Evolutionary conservation across 2,888 invertebrate species (phyloP).

Genomic region (Odontothrips loti): DNA sequence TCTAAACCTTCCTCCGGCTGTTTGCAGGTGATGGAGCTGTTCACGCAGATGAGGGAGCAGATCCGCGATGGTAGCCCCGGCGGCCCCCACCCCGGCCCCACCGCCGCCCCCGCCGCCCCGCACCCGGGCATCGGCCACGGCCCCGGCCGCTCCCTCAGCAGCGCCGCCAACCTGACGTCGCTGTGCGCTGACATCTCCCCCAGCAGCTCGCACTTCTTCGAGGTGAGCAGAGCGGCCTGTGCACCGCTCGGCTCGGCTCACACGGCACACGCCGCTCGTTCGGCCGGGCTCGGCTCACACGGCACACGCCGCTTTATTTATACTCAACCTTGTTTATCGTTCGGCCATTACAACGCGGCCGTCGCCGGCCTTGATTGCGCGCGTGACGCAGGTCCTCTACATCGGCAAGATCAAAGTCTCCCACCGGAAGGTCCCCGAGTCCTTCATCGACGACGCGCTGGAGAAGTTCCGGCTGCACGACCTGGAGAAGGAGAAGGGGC

Average conservation of each 20-base stretch:
- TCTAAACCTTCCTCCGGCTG: too few species aligned
- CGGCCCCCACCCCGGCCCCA: constrained; percentile 38
- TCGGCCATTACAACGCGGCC: neutral
- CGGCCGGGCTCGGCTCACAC: neutral
- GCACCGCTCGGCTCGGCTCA: neutral
- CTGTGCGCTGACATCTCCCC: constrained; percentile 75
- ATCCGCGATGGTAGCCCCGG: constrained; percentile 35
- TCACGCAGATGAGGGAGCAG: constrained; percentile 67
- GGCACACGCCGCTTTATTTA: too few species aligned
- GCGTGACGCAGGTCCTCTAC: constrained; percentile 66
- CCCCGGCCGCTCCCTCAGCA: constrained; percentile 48
- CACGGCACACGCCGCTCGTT: neutral
- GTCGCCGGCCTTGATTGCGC: constrained; percentile 12
- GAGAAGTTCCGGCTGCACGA: constrained; percentile 78
- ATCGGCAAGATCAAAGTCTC: constrained; percentile 87
- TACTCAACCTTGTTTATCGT: too few species aligned
- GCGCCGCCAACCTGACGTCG: constrained; percentile 59
- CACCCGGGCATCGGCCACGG: neutral
- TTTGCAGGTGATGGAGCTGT: constrained; percentile 66
- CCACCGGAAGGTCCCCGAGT: constrained; percentile 78
- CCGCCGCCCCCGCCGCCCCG: constrained; percentile 30
- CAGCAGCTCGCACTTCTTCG: constrained; percentile 84
- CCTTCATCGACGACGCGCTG: constrained; percentile 86
- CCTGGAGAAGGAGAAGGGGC: constrained; percentile 54
- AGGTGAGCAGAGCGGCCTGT: constrained; percentile 52